These are phyloP conservation scores for Protonibea diacanthus DNA, from an alignment of 2,797 vertebrate species.

Conservation along the genomic window DNA sequence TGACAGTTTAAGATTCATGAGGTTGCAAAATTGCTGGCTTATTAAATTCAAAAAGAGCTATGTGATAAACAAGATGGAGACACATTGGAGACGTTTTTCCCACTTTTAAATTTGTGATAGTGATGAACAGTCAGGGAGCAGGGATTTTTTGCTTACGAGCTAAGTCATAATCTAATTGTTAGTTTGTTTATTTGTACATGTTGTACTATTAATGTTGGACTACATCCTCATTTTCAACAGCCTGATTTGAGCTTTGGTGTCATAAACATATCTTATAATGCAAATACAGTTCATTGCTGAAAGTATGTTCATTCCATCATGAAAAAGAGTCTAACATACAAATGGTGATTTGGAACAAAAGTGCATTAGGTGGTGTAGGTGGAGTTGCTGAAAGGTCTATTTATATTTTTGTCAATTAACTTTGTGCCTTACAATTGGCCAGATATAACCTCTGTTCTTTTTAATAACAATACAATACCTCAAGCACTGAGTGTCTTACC, in stretches of 20 bases:
- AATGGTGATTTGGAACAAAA: background rate
- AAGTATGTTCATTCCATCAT: background rate
- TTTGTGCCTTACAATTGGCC: background rate
- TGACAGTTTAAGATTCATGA: conserved; percentile 72
- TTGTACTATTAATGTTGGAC: background rate
- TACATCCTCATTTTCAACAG: background rate
- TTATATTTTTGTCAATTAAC: background rate
- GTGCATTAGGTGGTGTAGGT: background rate
- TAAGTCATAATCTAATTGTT: conserved; percentile 20
- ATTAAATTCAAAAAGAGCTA: conserved; percentile 60
- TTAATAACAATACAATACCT: too few species aligned
- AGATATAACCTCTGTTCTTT: background rate
- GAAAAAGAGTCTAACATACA: background rate
- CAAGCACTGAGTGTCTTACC: background rate
- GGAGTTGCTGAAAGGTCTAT: background rate
- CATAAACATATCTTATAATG: conserved; percentile 1
- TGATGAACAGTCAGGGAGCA: conserved; percentile 18
- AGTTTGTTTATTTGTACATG: conserved; percentile 19
- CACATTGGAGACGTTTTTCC: conserved; percentile 32
- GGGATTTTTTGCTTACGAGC: conserved; percentile 1
- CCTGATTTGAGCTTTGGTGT: background rate
- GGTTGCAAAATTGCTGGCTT: conserved; percentile 66
- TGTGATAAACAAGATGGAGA: conserved; percentile 59
- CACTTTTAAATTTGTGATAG: conserved; percentile 32
- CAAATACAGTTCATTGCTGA: conserved; percentile 4